These are phyloP conservation scores for Epinephelus lanceolatus DNA, from an alignment of 2,113 vertebrate species.

Conservation along the genomic window DNA sequence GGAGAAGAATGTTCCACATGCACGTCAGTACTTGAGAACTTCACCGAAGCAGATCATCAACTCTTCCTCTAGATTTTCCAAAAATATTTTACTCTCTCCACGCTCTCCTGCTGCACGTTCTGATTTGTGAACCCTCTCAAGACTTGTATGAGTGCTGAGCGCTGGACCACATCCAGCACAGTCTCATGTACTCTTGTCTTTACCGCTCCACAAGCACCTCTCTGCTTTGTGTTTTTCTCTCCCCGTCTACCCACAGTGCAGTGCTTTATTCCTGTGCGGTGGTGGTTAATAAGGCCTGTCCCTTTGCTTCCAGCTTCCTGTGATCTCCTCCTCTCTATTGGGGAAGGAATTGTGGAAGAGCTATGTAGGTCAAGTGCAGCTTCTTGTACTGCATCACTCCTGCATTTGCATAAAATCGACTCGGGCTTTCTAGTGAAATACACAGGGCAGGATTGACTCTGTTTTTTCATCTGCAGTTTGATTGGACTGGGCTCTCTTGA, in stretches of 20 bases:
- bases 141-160: not conserved
- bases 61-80: slow-evolving; percentile 47
- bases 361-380: slow-evolving; percentile 82
- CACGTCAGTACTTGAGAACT: slow-evolving; percentile 42
- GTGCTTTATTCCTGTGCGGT: slow-evolving; percentile 53
- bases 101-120: not conserved
- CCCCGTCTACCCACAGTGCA: slow-evolving; percentile 24
- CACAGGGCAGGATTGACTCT: slow-evolving; percentile 14
- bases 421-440: slow-evolving; percentile 38
- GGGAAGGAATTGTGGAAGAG: slow-evolving; percentile 65
- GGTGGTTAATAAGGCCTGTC: slow-evolving; percentile 59
- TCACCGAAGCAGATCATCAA: slow-evolving; percentile 36
- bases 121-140: slow-evolving; percentile 9
- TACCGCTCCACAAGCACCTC: slow-evolving; percentile 34
- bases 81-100: not conserved
- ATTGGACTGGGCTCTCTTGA: slow-evolving; percentile 38
- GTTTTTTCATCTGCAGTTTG: slow-evolving; percentile 44
- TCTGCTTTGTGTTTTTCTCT: slow-evolving; percentile 33
- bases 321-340: slow-evolving; percentile 68
- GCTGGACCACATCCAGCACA: slow-evolving; percentile 26
- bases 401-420: slow-evolving; percentile 76
- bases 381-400: slow-evolving; percentile 59
- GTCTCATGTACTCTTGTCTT: slow-evolving; percentile 7
- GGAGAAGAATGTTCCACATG: slow-evolving; percentile 63
- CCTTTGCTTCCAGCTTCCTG: slow-evolving; percentile 58